Conservation (phyloP, 2,888 invertebrate genomes). For the Ligdia adustata region DNA sequence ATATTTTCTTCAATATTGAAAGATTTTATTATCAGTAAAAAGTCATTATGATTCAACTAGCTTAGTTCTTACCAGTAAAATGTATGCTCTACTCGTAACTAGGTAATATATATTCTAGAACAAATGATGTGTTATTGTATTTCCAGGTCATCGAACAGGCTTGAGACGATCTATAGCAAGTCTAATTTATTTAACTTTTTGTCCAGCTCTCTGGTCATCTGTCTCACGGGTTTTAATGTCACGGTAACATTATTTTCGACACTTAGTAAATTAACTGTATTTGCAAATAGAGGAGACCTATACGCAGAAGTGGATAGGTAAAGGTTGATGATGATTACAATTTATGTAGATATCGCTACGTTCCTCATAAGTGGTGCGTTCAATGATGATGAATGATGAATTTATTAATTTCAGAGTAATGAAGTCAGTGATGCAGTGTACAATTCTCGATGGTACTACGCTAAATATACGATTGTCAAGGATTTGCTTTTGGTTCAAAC, state of each 20-base stretch:
- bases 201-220: slow-evolving; percentile 57
- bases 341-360: too few relatives aligned
- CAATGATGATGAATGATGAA: too few relatives aligned
- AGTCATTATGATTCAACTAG: too few relatives aligned
- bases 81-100: background rate
- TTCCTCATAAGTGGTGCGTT: too few relatives aligned
- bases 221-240: slow-evolving; percentile 60
- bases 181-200: slow-evolving; percentile 57
- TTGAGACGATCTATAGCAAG: slow-evolving; percentile 53
- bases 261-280: too few relatives aligned
- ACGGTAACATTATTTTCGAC: too few relatives aligned
- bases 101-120: too few relatives aligned
- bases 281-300: too few relatives aligned
- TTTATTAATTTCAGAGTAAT: slow-evolving; percentile 24
- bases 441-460: slow-evolving; percentile 50
- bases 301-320: too few relatives aligned
- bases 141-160: slow-evolving; percentile 47
- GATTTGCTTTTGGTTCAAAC: slow-evolving; percentile 46
- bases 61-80: background rate
- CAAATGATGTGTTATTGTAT: background rate
- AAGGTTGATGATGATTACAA: too few relatives aligned
- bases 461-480: slow-evolving; percentile 32
- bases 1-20: too few relatives aligned
- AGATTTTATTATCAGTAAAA: too few relatives aligned
- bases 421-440: slow-evolving; percentile 50